These are phyloP conservation scores for Rhopalosiphum padi DNA, from an alignment of 1,140 invertebrate genomes.

Conservation along the genomic window DNA sequence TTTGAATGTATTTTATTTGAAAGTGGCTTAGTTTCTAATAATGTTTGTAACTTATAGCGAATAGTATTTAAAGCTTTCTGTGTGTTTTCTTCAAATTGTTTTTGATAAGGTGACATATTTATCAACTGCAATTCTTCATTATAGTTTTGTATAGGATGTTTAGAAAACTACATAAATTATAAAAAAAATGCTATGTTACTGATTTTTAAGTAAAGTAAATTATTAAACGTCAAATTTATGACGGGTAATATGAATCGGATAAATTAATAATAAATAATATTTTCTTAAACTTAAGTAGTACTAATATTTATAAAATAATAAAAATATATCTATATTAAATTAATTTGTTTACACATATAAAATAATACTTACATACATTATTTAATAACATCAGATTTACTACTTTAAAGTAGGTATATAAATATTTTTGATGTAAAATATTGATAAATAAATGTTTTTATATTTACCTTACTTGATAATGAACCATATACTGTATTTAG, in stretches of 20 bases:
- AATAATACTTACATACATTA: no score
- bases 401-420: neutral
- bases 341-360: no score
- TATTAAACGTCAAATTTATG: neutral
- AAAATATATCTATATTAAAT: no score
- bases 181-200: neutral
- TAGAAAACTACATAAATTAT: neutral
- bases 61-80: neutral
- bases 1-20: neutral
- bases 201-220: neutral
- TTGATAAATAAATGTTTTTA: neutral
- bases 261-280: no score
- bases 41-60: neutral
- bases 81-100: constrained; percentile 5
- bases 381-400: neutral
- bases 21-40: neutral
- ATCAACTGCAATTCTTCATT: neutral
- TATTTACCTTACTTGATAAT: neutral
- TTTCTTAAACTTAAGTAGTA: no score
- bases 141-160: neutral
- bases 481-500: neutral
- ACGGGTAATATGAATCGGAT: no score
- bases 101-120: neutral
- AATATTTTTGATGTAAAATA: neutral
- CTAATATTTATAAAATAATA: no score